Evolutionary conservation across 2,113 vertebrate genomes (phyloP).

Genomic region (Ahaetulla prasina): DNA sequence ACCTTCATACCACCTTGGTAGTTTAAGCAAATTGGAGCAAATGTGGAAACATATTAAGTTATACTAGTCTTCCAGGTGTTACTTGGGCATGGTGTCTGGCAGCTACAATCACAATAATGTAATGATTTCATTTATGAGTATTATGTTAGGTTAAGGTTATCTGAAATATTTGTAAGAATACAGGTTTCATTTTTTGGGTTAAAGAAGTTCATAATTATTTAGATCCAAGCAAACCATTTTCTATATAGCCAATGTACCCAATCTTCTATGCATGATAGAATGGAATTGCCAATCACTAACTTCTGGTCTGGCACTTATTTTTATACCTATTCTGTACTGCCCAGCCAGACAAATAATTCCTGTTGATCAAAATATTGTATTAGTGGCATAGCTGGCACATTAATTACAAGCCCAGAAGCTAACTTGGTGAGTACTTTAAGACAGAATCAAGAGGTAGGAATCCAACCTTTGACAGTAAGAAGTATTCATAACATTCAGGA

Average conservation of each 20-base stretch:
- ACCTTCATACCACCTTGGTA: background rate
- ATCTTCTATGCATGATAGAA: background rate
- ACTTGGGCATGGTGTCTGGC: background rate
- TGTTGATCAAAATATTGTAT: background rate
- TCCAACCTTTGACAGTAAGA: background rate
- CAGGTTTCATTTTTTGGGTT: background rate
- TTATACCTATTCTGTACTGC: background rate
- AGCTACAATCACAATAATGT: background rate
- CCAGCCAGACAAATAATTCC: background rate
- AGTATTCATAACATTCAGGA: background rate
- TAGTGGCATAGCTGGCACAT: background rate
- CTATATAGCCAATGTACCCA: background rate
- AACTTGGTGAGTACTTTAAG: background rate
- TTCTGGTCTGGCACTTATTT: background rate
- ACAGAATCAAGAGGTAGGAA: background rate
- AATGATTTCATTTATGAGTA: background rate
- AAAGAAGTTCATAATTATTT: background rate
- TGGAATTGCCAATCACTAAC: background rate
- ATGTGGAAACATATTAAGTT: background rate
- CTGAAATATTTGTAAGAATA: background rate
- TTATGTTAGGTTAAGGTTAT: background rate
- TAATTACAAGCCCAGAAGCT: background rate
- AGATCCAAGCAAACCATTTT: background rate
- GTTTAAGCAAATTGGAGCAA: background rate
- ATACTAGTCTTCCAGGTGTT: background rate